phyloP scores from a whole-genome alignment of 2,113 vertebrate genomes.

The Callipepla californica region DNA sequence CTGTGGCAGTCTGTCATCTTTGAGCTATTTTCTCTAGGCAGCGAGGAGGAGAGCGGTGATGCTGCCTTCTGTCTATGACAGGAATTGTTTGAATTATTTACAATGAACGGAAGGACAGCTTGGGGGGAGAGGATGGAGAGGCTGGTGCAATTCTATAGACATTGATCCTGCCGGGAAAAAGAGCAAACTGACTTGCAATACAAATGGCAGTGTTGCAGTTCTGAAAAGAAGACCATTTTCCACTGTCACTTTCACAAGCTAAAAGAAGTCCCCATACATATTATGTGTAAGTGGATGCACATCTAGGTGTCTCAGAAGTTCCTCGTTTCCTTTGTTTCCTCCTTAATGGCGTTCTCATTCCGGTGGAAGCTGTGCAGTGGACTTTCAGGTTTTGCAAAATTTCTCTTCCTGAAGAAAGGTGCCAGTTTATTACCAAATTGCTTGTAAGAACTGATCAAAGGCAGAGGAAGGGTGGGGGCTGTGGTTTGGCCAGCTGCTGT shows the following conservation, averaged over 20 bases:
- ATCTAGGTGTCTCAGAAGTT: neutral
- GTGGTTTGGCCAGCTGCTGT: neutral
- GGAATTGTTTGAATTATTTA: neutral
- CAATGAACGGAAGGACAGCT: neutral
- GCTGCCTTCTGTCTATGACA: neutral
- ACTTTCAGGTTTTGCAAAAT: neutral
- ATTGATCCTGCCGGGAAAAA: neutral
- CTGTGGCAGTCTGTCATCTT: slow-evolving; percentile 24
- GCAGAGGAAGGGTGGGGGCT: neutral
- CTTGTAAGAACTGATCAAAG: neutral
- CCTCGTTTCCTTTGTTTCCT: neutral
- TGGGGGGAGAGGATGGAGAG: neutral
- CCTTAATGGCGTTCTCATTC: neutral
- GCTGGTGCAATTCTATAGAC: neutral
- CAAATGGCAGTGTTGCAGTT: neutral
- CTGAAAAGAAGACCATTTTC: neutral
- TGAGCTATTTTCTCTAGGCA: neutral
- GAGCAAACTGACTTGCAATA: neutral
- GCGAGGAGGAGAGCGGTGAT: neutral
- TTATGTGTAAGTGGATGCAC: neutral
- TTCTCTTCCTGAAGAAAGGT: neutral
- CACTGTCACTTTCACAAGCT: neutral
- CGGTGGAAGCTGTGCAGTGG: neutral
- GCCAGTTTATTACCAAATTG: neutral
- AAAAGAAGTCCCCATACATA: neutral